phyloP scores from a whole-genome alignment of 2,888 invertebrate species.

The Orchesellides sinensis region DNA sequence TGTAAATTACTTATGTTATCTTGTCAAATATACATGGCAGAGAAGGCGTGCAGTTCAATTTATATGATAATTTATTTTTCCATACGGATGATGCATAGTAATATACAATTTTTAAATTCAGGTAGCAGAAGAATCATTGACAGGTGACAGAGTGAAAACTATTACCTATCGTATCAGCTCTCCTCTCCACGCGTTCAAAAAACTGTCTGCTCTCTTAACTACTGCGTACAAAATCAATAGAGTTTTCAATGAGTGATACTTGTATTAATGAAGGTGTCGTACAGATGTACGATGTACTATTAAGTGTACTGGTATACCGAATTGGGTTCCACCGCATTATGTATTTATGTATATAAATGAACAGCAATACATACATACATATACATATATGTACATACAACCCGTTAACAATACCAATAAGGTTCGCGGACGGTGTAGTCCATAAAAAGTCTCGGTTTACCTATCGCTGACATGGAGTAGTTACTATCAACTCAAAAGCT shows the following conservation, averaged over 20 bases:
- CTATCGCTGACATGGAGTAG: not conserved
- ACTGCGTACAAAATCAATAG: conserved; percentile 22
- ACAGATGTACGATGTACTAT: too few relatives aligned
- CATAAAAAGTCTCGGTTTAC: not conserved
- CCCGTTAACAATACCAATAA: too few relatives aligned
- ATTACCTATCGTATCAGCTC: conserved; percentile 36
- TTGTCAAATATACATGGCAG: conserved; percentile 46
- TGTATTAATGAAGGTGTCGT: conserved; percentile 43
- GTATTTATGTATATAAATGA: too few relatives aligned
- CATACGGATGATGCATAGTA: not conserved
- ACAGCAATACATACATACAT: too few relatives aligned
- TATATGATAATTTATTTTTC: conserved; percentile 62
- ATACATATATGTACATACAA: too few relatives aligned
- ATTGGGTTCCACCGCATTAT: too few relatives aligned
- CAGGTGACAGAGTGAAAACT: conserved; percentile 68
- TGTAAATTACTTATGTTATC: conserved; percentile 58
- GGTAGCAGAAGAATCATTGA: conserved; percentile 67
- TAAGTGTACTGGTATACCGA: too few relatives aligned
- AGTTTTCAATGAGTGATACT: conserved; percentile 1
- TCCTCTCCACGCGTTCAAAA: not conserved
- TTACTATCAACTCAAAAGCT: not conserved
- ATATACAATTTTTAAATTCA: conserved; percentile 58
- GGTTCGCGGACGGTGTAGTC: too few relatives aligned
- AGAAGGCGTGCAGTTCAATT: conserved; percentile 43
- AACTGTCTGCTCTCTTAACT: conserved; percentile 17